A percentile compares a stretch with the other conserved stretches of the same genome.
These are phyloP conservation scores for Numenius phaeopus DNA, from an alignment of 2,797 vertebrate genomes.

Conservation along the genomic window DNA sequence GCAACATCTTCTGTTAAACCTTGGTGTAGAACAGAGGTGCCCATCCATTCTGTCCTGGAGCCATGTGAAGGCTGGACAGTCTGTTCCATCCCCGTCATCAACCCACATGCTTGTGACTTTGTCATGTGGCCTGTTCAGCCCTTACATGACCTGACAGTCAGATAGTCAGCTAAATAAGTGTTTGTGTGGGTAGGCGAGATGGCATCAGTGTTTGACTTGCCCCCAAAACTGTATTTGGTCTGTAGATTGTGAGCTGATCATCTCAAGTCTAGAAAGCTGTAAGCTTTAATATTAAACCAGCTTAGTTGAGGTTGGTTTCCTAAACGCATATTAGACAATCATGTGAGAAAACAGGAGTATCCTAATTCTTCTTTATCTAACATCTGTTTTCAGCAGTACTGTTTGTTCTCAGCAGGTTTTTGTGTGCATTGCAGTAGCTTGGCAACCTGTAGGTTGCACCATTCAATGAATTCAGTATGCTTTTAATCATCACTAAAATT, in stretches of 20 bases:
- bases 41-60: not conserved
- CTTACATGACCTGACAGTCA: not conserved
- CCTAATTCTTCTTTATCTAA: conserved; percentile 62
- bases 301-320: not conserved
- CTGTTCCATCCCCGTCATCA: not conserved
- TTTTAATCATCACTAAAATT: conserved; percentile 48
- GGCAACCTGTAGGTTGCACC: conserved; percentile 54
- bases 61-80: not conserved
- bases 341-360: conserved; percentile 29
- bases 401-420: conserved; percentile 65
- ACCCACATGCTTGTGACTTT: not conserved
- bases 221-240: not conserved
- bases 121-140: not conserved
- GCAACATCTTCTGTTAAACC: not conserved
- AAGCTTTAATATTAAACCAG: not conserved
- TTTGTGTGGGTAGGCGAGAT: not conserved
- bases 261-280: not conserved
- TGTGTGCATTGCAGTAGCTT: conserved; percentile 62
- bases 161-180: not conserved
- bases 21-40: not conserved
- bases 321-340: not conserved
- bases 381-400: conserved; percentile 61
- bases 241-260: not conserved
- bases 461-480: conserved; percentile 44
- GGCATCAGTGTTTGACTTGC: not conserved